A percentile compares a stretch with the other conserved stretches of the same genome.
Evolutionary conservation across 2,888 invertebrate genomes (phyloP).

Genomic region (Oithona nana): DNA sequence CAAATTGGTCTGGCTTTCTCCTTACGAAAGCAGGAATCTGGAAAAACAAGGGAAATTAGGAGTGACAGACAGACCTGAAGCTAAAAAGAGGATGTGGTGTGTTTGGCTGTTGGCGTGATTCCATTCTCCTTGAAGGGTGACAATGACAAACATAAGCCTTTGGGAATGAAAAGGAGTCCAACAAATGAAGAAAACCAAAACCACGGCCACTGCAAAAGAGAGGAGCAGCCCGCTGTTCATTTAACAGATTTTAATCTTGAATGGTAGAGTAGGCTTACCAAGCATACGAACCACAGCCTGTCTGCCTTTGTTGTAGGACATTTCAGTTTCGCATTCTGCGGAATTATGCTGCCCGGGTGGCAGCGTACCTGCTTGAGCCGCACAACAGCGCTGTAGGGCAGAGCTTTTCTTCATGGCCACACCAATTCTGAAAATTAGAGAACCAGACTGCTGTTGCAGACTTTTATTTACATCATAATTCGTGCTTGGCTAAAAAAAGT

Average conservation of each 20-base stretch:
- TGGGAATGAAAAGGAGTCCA: conserved; percentile 86
- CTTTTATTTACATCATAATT: too few relatives aligned
- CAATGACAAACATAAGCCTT: conserved; percentile 49
- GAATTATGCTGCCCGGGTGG: too few relatives aligned
- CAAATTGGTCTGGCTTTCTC: too few relatives aligned
- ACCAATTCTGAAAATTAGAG: conserved; percentile 24
- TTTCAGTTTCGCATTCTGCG: not conserved
- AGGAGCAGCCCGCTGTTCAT: too few relatives aligned
- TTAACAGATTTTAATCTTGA: not conserved
- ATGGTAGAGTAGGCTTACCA: not conserved
- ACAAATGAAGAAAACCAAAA: conserved; percentile 65
- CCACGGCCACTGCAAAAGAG: conserved; percentile 32
- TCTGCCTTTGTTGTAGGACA: not conserved
- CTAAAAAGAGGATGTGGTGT: conserved; percentile 35
- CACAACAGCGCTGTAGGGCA: not conserved
- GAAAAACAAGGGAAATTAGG: too few relatives aligned
- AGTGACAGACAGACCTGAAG: conserved; percentile 42
- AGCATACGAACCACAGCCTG: not conserved
- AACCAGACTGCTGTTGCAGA: too few relatives aligned
- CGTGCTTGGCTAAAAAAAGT: too few relatives aligned
- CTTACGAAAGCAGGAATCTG: too few relatives aligned
- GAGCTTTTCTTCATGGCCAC: conserved; percentile 16
- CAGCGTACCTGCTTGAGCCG: not conserved
- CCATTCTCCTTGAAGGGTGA: not conserved
- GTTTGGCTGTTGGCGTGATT: conserved; percentile 25